Evolutionary conservation across 2,797 vertebrate genomes (phyloP).

Genomic region (Ptychadena robeensis): DNA sequence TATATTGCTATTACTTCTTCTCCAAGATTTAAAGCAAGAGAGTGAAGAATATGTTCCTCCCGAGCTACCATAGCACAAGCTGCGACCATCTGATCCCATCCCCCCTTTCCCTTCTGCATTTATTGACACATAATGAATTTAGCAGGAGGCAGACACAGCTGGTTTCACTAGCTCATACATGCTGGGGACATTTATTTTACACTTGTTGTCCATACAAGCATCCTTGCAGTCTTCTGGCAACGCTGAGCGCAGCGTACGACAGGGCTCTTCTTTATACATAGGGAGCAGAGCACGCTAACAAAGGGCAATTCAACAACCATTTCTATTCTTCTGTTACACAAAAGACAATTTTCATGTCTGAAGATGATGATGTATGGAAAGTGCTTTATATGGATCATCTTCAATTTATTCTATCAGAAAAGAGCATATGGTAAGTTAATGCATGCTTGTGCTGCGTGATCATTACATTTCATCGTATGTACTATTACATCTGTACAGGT

Average conservation of each 20-base stretch:
- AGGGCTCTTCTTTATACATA: conserved; percentile 11
- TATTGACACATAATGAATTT: conserved; percentile 63
- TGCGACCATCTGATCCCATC: conserved; percentile 42
- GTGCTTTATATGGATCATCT: conserved; percentile 36
- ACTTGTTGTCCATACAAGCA: conserved; percentile 38
- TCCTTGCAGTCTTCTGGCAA: conserved; percentile 3
- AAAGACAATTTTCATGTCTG: conserved; percentile 37
- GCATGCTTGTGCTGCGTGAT: background rate
- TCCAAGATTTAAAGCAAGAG: conserved; percentile 43
- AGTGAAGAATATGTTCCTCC: conserved; percentile 42
- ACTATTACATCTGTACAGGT: background rate
- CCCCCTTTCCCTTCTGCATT: conserved; percentile 56
- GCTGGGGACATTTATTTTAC: conserved; percentile 32
- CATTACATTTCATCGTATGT: background rate
- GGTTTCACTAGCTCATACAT: conserved; percentile 54
- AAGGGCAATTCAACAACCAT: conserved; percentile 3
- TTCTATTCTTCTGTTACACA: conserved; percentile 7
- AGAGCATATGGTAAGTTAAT: conserved; percentile 44
- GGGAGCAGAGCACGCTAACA: background rate
- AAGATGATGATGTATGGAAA: conserved; percentile 42
- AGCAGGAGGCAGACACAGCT: conserved; percentile 58
- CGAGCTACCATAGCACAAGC: conserved; percentile 55
- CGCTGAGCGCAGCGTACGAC: background rate
- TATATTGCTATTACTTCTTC: conserved; percentile 5
- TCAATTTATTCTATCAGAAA: conserved; percentile 23